Percentiles rank a stretch among this genome's conserved stretches.
These are phyloP conservation scores for Ceyx margarethae DNA, from an alignment of 2,113 vertebrate genomes.

Conservation along the genomic window DNA sequence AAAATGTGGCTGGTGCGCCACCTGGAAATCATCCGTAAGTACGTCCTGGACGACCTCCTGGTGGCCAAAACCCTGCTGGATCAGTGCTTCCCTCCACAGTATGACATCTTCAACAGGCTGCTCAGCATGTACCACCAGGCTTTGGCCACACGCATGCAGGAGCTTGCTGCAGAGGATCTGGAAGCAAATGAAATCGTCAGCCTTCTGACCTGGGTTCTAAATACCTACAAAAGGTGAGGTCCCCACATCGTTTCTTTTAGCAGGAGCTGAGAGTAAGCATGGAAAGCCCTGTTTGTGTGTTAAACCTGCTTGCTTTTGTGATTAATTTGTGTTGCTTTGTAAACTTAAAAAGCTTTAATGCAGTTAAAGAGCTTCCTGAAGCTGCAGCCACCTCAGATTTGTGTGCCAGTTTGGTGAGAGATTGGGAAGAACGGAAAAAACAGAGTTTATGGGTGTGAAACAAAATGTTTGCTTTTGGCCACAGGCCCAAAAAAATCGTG, in stretches of 20 bases:
- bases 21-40: constrained; percentile 92
- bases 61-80: constrained; percentile 92
- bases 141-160: constrained; percentile 85
- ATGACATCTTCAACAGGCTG: constrained; percentile 88
- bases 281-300: background rate
- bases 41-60: constrained; percentile 89
- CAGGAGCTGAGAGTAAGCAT: background rate
- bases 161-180: constrained; percentile 89
- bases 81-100: constrained; percentile 92
- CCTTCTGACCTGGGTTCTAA: constrained; percentile 92
- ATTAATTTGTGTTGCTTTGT: background rate
- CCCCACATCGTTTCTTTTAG: background rate
- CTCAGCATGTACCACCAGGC: constrained; percentile 89
- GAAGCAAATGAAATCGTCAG: constrained; percentile 97
- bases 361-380: background rate
- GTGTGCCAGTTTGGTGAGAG: background rate
- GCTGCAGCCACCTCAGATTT: background rate
- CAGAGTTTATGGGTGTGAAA: background rate
- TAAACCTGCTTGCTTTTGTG: background rate
- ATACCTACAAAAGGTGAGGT: constrained; percentile 90
- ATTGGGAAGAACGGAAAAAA: background rate
- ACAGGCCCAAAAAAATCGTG: background rate
- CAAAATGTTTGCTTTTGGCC: background rate
- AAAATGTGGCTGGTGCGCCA: constrained; percentile 99
- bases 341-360: background rate